These are phyloP conservation scores for Alligator mississippiensis DNA, from an alignment of 2,113 vertebrate species.

Conservation along the genomic window DNA sequence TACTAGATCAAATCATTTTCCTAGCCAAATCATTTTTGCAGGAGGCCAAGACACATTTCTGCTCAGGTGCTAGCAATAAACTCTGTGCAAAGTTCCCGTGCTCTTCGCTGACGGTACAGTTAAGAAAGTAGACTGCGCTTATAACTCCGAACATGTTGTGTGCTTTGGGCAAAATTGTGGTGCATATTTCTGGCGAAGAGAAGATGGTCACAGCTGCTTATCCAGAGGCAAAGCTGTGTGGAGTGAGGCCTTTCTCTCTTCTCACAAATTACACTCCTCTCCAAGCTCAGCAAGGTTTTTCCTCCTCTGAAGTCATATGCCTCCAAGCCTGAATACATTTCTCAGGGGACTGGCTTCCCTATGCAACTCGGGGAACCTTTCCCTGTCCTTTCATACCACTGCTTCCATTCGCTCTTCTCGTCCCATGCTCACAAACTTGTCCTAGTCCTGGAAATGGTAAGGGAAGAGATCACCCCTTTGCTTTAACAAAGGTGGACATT, in stretches of 20 bases:
- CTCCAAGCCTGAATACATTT: not conserved
- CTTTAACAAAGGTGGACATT: not conserved
- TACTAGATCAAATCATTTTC: not conserved
- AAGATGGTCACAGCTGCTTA: slow-evolving; percentile 39
- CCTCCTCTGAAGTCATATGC: not conserved
- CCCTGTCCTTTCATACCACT: not conserved
- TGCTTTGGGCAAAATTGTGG: not conserved
- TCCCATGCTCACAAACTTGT: not conserved
- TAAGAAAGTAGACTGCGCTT: not conserved
- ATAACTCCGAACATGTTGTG: not conserved
- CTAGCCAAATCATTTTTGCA: not conserved
- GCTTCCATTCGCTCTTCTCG: not conserved
- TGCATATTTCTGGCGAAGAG: slow-evolving; percentile 23
- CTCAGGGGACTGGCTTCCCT: not conserved
- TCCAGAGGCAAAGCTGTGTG: slow-evolving; percentile 33
- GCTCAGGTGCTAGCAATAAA: not conserved
- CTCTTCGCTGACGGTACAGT: not conserved
- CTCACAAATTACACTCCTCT: not conserved
- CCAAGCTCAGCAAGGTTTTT: not conserved
- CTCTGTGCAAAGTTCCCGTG: not conserved
- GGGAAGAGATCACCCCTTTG: not conserved
- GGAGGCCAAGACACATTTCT: not conserved
- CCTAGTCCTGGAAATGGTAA: not conserved
- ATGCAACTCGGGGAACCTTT: not conserved
- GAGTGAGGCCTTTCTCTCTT: not conserved